Percentiles rank a stretch among this genome's conserved stretches.
Conservation (phyloP, 2,113 vertebrate genomes). For the Rutilus rutilus region DNA sequence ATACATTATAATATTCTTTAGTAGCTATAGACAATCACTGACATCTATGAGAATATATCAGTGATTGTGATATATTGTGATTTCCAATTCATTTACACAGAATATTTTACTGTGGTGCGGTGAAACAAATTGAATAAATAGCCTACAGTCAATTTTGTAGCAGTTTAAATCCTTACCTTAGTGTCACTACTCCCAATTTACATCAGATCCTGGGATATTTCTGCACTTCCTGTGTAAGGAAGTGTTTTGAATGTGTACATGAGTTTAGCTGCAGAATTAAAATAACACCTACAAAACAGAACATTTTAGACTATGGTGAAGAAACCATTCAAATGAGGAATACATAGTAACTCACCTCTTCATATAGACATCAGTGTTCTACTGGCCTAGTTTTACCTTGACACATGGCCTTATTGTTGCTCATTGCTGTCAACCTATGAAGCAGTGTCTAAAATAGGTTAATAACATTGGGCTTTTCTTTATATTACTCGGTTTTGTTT, state of each 20-base stretch:
- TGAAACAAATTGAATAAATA: not conserved
- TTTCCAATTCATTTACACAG: not conserved
- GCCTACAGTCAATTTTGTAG: not conserved
- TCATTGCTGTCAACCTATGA: not conserved
- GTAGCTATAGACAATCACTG: not conserved
- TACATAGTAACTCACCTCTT: not conserved
- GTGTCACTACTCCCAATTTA: not conserved
- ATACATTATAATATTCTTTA: not conserved
- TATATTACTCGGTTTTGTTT: not conserved
- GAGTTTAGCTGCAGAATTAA: not conserved
- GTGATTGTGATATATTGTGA: not conserved
- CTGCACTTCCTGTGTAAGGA: not conserved
- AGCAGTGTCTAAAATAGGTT: not conserved
- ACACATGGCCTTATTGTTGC: not conserved
- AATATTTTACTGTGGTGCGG: not conserved
- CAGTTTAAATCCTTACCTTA: constrained; percentile 10
- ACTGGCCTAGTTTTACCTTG: constrained; percentile 45
- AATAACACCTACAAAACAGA: not conserved
- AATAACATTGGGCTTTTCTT: not conserved
- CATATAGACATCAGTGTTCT: constrained; percentile 29
- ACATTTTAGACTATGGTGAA: not conserved
- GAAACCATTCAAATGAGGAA: not conserved
- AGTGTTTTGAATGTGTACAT: not conserved
- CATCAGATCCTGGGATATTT: not conserved
- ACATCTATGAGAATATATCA: not conserved